phyloP scores from a whole-genome alignment of 1,140 invertebrate genomes.

The Drosophila erecta region DNA sequence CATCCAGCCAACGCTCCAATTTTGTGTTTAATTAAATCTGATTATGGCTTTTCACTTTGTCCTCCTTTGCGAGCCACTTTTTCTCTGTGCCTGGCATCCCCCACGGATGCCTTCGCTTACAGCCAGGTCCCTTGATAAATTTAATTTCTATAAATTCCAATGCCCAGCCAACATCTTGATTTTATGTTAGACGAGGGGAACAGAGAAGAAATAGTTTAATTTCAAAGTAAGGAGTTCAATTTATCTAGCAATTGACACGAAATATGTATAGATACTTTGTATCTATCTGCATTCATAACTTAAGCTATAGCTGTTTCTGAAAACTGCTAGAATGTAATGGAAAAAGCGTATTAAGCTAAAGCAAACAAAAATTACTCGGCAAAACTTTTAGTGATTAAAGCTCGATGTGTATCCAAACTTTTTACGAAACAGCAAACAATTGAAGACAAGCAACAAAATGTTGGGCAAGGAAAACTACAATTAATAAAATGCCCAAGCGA shows the following conservation, averaged over 20 bases:
- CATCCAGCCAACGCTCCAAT: conserved; percentile 68
- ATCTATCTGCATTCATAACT: too few species aligned
- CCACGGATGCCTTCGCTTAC: conserved; percentile 18
- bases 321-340: neutral
- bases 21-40: conserved; percentile 81
- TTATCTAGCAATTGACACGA: too few species aligned
- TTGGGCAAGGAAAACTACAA: conserved; percentile 23
- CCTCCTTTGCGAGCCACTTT: conserved; percentile 29
- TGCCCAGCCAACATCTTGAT: neutral
- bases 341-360: neutral
- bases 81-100: conserved; percentile 32
- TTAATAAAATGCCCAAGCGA: conserved; percentile 10
- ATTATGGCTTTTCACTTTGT: conserved; percentile 76
- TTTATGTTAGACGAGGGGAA: neutral
- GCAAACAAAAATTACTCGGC: neutral
- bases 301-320: neutral
- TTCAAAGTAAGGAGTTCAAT: too few species aligned
- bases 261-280: too few species aligned
- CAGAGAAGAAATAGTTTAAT: neutral
- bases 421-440: neutral
- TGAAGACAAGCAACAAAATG: conserved; percentile 2
- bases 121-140: conserved; percentile 1
- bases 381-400: neutral
- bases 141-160: conserved; percentile 31
- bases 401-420: neutral